Base-by-base conservation (phyloP, 2,888 invertebrate species). In the Lepidochitona cinerea region DNA sequence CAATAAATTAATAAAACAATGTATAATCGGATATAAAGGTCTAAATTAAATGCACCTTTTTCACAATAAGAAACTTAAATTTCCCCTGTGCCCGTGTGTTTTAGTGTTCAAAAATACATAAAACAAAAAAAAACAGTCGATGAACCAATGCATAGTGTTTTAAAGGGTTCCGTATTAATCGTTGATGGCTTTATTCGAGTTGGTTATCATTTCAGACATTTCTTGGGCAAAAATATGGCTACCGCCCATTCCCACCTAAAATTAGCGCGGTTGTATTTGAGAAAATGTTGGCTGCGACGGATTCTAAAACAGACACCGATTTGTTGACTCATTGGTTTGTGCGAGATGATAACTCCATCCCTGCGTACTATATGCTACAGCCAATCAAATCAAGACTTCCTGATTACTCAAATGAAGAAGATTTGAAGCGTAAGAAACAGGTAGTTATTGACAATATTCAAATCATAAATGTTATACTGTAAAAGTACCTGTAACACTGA, bases 141-240 rank as follows among this genome's bases (percentile, higher is more conserved):
- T n/a, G n/a, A n/a, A n/a, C n/a, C n/a, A n/a, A n/a, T n/a, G n/a
- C n/a, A n/a, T n/a, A n/a, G n/a, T n/a, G n/a, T n/a, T n/a, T n/a
- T n/a, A n/a, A n/a, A n/a, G n/a, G n/a, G n/a, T n/a, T n/a, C n/a
- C n/a, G n/a, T n/a, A n/a, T n/a, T n/a, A n/a, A n/a, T n/a, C n/a
- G n/a, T n/a, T n/a, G n/a, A n/a, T n/a, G n/a, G n/a, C n/a, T n/a
- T n/a, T n/a, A n/a, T n/a, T n/a, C n/a, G n/a, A n/a, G n/a, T n/a
- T n/a, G n/a, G n/a, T n/a, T n/a, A n/a, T 59, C 33, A 23, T 69
- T 37, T 23, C 36, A 69, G 69, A 69, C 69, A 23, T 49, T 69
- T 53, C 52, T 69, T 3, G 69, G 69, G 5, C 69, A 69, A 53
- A 69, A 69, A 29, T 69, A 69, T 23, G 69, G 69, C 33, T 69